Evolutionary conservation across 2,797 vertebrate genomes (phyloP), one percentile per base, ranked within the genome.

Genomic region (Sebastes aleutianus): DNA sequence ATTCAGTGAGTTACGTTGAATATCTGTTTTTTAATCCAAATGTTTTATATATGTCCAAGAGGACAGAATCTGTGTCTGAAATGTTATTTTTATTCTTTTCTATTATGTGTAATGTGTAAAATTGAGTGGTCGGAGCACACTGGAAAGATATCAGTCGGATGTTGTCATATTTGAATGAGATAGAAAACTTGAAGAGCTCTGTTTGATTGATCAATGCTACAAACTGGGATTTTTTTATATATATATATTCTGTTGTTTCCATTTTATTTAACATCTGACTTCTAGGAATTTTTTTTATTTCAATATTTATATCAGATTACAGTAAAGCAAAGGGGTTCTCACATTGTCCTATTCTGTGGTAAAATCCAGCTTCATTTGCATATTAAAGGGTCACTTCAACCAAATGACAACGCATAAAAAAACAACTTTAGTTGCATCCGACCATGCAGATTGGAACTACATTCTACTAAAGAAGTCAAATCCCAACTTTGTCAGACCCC

Each of bases 21-120:
- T 56, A 20, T 82, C 11, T 74, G 5, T 75, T 78, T 88, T 89
- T 67, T 77, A 85, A 78, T 87, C 43, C 4, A 18, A 16, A 13
- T 68, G 67, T 87, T 86, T 88, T 85, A 47, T 87, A 80, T 27
- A 32, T 82, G 64, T 47, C 70, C 47, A 56, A 2, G 18, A 77
- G 32, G 77, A 69, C 56, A 43, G 16, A 47, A 47, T 86, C n/a
- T 43, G 63, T 78, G 61, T 66, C 68, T 74, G 34, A 72, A 32
- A 71, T 76, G 43, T 77, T 79, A 4, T 79, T 78, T 88, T 76
- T 63, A 70, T 34, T 39, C 53, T 71, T 79, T 89, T 78, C 31
- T 50, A 43, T 76, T 22, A 18, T 80, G 36, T 84, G 6, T 54
- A 18, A 54, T 70, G 47, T 73, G 54, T 64, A 34, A 71, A 73